Evolutionary conservation across 2,888 invertebrate genomes (phyloP).

Genomic region (Drosophila austrosaltans): DNA sequence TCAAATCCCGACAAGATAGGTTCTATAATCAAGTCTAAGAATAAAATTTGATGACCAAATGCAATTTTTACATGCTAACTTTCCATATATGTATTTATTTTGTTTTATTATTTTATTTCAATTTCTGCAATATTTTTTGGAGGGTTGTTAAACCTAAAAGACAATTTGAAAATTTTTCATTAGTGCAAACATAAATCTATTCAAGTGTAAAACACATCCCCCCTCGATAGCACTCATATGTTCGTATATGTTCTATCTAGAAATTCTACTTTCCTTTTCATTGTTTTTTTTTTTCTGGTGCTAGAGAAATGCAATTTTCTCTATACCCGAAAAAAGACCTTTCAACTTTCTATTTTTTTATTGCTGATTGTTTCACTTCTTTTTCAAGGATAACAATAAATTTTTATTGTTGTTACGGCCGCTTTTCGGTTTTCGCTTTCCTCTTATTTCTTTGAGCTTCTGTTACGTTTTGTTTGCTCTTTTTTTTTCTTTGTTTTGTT

Average conservation of each 20-base stretch:
- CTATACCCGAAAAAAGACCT: neutral
- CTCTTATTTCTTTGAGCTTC: slow-evolving; percentile 28
- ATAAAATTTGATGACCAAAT: too few species aligned
- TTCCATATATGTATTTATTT: neutral
- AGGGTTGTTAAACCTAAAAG: neutral
- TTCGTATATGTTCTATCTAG: neutral
- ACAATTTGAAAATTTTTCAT: neutral
- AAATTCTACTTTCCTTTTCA: neutral
- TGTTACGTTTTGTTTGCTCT: slow-evolving; percentile 30
- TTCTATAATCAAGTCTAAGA: too few species aligned
- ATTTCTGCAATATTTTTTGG: neutral
- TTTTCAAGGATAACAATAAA: slow-evolving; percentile 73
- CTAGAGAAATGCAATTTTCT: slow-evolving; percentile 29
- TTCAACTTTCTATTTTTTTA: slow-evolving; percentile 58
- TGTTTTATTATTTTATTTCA: neutral
- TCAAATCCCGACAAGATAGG: too few species aligned
- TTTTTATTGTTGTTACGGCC: slow-evolving; percentile 69
- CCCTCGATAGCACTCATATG: neutral
- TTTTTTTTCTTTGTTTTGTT: slow-evolving; percentile 25
- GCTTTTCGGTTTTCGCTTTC: slow-evolving; percentile 44
- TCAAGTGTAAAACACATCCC: slow-evolving; percentile 8
- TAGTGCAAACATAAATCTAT: neutral
- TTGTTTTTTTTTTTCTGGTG: slow-evolving; percentile 3
- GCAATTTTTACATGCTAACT: too few species aligned
- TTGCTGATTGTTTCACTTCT: slow-evolving; percentile 75